Percentiles rank a stretch among this genome's conserved stretches.
These are phyloP conservation scores for Malurus melanocephalus DNA, from an alignment of 2,113 vertebrate genomes.

Conservation along the genomic window DNA sequence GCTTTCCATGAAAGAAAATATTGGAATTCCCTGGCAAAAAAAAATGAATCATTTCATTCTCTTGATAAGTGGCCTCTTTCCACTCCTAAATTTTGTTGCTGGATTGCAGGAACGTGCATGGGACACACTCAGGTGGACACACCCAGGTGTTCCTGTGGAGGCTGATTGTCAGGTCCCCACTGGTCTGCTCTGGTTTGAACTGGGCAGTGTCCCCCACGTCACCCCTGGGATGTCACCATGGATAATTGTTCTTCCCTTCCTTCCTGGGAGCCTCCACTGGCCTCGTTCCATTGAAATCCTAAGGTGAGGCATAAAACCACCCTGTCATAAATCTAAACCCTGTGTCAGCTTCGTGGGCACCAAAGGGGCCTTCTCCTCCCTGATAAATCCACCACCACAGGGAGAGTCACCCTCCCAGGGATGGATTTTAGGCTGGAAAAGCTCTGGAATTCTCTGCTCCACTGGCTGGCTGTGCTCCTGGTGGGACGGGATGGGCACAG, in stretches of 20 bases:
- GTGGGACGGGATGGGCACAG: not conserved
- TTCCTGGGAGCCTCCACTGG: not conserved
- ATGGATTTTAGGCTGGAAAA: not conserved
- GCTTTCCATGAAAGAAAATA: not conserved
- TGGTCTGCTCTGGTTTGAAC: not conserved
- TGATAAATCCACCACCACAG: not conserved
- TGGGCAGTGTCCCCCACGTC: not conserved
- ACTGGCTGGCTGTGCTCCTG: not conserved
- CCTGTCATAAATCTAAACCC: not conserved
- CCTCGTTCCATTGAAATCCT: not conserved
- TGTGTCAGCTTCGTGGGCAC: not conserved
- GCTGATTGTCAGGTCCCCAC: not conserved
- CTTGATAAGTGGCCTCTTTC: not conserved
- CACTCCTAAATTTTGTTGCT: not conserved
- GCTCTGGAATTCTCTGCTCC: not conserved
- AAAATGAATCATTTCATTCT: not conserved
- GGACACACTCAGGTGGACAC: not conserved
- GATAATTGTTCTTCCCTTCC: not conserved
- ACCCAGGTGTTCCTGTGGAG: not conserved
- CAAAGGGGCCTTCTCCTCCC: not conserved
- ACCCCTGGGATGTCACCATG: accelerated
- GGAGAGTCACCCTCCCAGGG: not conserved
- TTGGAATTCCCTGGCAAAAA: not conserved
- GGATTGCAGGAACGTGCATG: not conserved
- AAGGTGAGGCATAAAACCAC: not conserved